Evolutionary conservation across 2,888 invertebrate species (phyloP), one percentile per base, ranked within the genome.

Genomic region (Rhingia rostrata): DNA sequence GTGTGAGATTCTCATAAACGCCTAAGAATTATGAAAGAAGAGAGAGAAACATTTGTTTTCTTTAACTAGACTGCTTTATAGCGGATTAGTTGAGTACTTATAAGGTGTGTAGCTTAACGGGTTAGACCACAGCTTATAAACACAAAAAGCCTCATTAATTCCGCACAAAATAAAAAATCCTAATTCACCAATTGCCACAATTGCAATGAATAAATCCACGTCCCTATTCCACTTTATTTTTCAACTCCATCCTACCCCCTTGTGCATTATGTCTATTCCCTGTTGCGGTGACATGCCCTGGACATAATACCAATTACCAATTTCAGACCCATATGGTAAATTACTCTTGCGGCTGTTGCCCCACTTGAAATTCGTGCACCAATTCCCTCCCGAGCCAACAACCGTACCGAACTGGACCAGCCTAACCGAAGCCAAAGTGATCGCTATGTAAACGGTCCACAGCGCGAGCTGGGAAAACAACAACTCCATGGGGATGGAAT

Each of bases 231-330:
- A 37, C 12, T 30, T 32, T 56, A 60, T 43, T 43, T 49, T 9
- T 12, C 22, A 22, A 45, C 64, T 14, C 43, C 41, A 45, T 53
- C 37, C 43, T 39, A 37, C 6, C 9, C 33, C 70, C 56, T 22
- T 30, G 4, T 12, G 69, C 79, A 79, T 83, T 79, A 83, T 74
- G 79, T 83, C 83, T 63, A 54, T 73, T 60, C 45, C n/a, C 14
- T 22, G 58, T 79, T 64, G 63, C 77, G 63, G 75, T 85, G 81
- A 85, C 81, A 85, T 77, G 85, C 77, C 67, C 72, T 53, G 75
- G 85, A 85, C 85, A 85, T 85, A 85, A 81, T 85, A 81, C 85
- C 85, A 85, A 85, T 85, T 85, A 85, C 85, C 85, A 77, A 85
- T 85, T 85, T 85, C 70, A 81, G 12, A 67, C 81, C 67, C 85